A percentile compares a stretch with the other conserved stretches of the same genome.
Evolutionary conservation across 1,140 invertebrate species (phyloP).

Genomic region (Microvelia longipes): DNA sequence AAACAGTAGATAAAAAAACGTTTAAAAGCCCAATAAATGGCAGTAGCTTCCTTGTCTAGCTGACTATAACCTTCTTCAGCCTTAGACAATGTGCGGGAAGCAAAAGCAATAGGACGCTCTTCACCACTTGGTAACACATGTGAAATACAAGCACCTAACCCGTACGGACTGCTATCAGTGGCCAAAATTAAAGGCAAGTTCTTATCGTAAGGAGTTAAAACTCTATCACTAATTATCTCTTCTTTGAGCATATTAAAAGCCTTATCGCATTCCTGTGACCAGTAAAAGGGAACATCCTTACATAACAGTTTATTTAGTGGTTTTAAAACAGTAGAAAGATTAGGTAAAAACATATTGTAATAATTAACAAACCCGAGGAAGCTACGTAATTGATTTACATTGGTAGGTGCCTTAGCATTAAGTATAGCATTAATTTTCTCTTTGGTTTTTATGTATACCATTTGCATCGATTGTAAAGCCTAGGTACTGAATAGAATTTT

Average conservation of each 20-base stretch:
- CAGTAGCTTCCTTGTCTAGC: conserved; percentile 37
- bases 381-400: background rate
- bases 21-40: conserved; percentile 35
- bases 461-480: background rate
- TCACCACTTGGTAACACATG: background rate
- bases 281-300: background rate
- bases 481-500: background rate
- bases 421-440: background rate
- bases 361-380: background rate
- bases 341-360: background rate
- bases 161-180: background rate
- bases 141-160: background rate
- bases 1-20: conserved; percentile 38
- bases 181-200: background rate
- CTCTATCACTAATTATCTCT: background rate
- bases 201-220: background rate
- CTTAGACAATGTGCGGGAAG: background rate
- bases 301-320: background rate
- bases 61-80: conserved; percentile 33
- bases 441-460: background rate
- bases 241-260: background rate
- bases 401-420: background rate
- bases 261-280: background rate
- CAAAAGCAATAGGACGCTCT: background rate
- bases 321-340: background rate